A percentile compares a stretch with the other conserved stretches of the same genome.
These are phyloP conservation scores for Omphaloscelis lunosa DNA, from an alignment of 2,888 invertebrate genomes.

Conservation along the genomic window DNA sequence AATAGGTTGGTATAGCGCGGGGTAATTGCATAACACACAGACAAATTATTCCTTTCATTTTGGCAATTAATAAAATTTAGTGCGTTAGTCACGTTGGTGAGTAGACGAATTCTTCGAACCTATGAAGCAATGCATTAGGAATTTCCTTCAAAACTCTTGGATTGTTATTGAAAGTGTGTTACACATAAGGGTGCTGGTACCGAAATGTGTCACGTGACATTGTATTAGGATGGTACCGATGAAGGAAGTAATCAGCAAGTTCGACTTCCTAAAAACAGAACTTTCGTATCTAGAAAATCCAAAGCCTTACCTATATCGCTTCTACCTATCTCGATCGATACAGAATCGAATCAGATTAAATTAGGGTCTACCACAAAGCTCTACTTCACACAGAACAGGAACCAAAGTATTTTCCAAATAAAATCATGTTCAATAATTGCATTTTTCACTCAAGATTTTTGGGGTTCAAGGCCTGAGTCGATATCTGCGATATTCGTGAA, in stretches of 20 bases:
- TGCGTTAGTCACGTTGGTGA: too few relatives aligned
- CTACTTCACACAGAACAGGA: conserved; percentile 8
- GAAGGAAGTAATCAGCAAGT: neutral
- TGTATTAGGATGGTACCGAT: neutral
- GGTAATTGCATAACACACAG: too few relatives aligned
- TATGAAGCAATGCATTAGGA: too few relatives aligned
- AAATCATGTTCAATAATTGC: conserved; percentile 28
- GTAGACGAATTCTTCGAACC: too few relatives aligned
- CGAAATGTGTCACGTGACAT: too few relatives aligned
- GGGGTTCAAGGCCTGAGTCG: neutral
- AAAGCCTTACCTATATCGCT: neutral
- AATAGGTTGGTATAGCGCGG: too few relatives aligned
- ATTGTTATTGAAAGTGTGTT: too few relatives aligned
- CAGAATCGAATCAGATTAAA: conserved; percentile 25
- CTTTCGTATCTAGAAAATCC: neutral
- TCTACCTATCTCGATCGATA: neutral
- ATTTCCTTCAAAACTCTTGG: too few relatives aligned
- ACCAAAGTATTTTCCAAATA: conserved; percentile 1
- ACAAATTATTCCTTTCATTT: too few relatives aligned
- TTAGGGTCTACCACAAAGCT: conserved; percentile 26
- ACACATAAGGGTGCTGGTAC: too few relatives aligned
- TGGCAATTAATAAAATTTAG: too few relatives aligned
- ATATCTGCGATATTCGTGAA: neutral
- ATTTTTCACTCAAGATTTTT: conserved; percentile 40
- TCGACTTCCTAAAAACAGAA: neutral